Evolutionary conservation across 2,888 invertebrate genomes (phyloP).

Genomic region (Ornithoptera alexandrae): DNA sequence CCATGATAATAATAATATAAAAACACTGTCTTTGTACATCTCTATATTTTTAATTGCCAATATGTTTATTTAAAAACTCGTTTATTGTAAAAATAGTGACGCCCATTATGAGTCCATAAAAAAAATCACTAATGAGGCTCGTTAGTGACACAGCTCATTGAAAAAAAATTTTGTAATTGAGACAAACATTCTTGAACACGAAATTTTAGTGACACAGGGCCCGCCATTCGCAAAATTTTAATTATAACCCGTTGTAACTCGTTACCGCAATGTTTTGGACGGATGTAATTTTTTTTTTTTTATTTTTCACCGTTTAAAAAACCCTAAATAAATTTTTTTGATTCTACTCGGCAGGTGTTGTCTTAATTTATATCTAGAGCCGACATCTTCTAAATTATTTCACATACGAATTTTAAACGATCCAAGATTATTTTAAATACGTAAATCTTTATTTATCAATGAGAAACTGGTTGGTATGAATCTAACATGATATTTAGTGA

Average conservation of each 20-base stretch:
- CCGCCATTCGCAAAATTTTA: slow-evolving; percentile 14
- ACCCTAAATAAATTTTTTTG: slow-evolving; percentile 14
- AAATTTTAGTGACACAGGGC: slow-evolving; percentile 23
- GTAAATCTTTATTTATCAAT: too few species aligned
- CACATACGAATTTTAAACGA: neutral
- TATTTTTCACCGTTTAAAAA: neutral
- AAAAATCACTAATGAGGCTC: slow-evolving; percentile 25
- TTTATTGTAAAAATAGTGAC: neutral
- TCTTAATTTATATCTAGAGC: neutral
- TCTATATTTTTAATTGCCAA: slow-evolving; percentile 1
- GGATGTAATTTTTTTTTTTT: slow-evolving; percentile 1
- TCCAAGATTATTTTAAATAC: neutral
- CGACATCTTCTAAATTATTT: neutral
- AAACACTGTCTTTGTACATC: neutral
- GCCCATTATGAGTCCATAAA: neutral
- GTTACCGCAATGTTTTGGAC: slow-evolving; percentile 18
- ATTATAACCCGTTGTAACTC: slow-evolving; percentile 11
- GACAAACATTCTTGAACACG: slow-evolving; percentile 20
- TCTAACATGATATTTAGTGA: too few species aligned
- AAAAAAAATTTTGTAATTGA: slow-evolving; percentile 25
- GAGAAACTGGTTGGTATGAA: too few species aligned
- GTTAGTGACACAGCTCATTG: slow-evolving; percentile 10
- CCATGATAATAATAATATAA: too few species aligned
- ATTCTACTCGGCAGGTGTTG: slow-evolving; percentile 17
- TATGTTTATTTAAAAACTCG: neutral